A percentile compares a stretch with the other conserved stretches of the same genome.
Evolutionary conservation across 2,797 vertebrate genomes (phyloP).

Genomic region (Acrossocheilus wenchowensis): DNA sequence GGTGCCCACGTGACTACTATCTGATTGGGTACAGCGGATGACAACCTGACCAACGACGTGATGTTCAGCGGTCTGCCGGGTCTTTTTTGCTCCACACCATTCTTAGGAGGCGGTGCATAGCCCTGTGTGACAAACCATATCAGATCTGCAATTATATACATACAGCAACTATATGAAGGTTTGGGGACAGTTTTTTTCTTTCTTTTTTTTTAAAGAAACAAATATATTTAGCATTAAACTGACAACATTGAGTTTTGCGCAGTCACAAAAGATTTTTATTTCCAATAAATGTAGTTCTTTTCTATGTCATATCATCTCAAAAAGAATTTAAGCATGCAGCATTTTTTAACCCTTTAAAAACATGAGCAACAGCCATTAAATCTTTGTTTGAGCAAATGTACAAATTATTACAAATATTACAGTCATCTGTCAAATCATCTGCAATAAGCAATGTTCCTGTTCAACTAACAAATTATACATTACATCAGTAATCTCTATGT

Average conservation of each 20-base stretch:
- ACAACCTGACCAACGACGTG: conserved; percentile 91
- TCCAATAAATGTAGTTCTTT: not conserved
- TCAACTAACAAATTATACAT: not conserved
- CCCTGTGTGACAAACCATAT: conserved; percentile 76
- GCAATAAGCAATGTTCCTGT: not conserved
- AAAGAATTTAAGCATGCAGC: not conserved
- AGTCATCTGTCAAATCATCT: not conserved
- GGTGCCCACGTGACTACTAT: conserved; percentile 97
- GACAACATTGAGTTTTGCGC: not conserved
- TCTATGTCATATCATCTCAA: not conserved
- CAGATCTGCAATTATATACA: not conserved
- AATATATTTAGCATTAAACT: not conserved
- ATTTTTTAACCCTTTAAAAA: not conserved
- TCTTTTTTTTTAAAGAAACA: not conserved
- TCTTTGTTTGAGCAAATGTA: not conserved
- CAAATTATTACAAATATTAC: not conserved
- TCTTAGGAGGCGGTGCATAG: conserved; percentile 93
- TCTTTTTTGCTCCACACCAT: conserved; percentile 96
- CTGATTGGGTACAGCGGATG: conserved; percentile 96
- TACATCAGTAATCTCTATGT: not conserved
- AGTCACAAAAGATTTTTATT: too few species aligned
- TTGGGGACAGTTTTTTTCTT: not conserved
- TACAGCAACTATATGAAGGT: not conserved
- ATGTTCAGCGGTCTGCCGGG: conserved; percentile 94
- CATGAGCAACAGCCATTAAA: not conserved